phyloP scores from a whole-genome alignment of 2,113 vertebrate species.

The Aegithalos caudatus region DNA sequence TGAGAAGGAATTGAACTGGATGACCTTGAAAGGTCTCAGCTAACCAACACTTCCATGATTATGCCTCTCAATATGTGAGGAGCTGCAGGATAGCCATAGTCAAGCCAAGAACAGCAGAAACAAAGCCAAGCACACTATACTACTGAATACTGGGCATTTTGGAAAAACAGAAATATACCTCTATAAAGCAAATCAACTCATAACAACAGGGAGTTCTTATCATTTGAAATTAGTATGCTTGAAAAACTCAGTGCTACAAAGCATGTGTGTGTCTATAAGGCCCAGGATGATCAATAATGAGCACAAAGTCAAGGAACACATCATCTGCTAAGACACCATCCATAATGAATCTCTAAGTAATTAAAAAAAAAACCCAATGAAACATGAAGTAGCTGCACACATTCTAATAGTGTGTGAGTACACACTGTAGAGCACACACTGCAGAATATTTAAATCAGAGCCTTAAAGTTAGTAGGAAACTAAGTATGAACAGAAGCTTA shows the following conservation, averaged over 20 bases:
- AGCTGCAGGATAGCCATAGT: background rate
- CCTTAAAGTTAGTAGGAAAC: background rate
- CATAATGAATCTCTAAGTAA: background rate
- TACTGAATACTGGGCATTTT: background rate
- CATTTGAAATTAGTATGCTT: background rate
- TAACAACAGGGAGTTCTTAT: background rate
- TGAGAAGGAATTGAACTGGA: background rate
- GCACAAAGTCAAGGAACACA: background rate
- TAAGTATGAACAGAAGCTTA: rapidly evolving
- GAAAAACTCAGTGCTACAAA: background rate
- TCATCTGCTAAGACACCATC: background rate
- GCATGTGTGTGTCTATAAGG: background rate
- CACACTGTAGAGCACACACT: background rate
- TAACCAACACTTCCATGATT: background rate
- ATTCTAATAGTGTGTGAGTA: rapidly evolving
- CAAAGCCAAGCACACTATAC: background rate
- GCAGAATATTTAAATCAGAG: background rate
- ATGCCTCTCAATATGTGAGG: background rate
- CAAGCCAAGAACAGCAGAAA: background rate
- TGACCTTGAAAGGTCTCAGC: background rate
- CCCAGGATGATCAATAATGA: background rate
- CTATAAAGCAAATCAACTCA: background rate
- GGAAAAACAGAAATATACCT: background rate
- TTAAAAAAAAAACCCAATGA: background rate
- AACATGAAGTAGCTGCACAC: background rate